Base-by-base conservation (phyloP, 2,113 vertebrate genomes). In the Corythornis vintsioides region DNA sequence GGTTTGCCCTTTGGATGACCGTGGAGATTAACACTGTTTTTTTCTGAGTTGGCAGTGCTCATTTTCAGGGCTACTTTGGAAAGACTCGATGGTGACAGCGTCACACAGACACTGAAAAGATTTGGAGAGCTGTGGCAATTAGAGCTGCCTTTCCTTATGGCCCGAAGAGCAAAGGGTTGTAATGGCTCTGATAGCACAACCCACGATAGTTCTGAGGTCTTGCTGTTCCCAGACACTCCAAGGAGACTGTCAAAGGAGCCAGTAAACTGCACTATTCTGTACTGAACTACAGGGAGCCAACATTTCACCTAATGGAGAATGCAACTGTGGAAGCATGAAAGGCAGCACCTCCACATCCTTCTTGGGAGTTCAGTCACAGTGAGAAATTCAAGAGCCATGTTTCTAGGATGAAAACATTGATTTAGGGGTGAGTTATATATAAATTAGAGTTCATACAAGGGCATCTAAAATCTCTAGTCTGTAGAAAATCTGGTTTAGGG, bases 401-500 rank as follows among this genome's bases (percentile, higher is more conserved):
- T 90, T 90, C 40, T 56, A 66, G 43, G 73, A 52, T 40, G 65
- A 72, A 86, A 72, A 90, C 57, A 79, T 53, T 87, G 77, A 91
- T 91, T 84, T 75, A 88, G 57, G 50, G 14, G 22, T 76, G 57
- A 87, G 55, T 20, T 50, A 42, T 31, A 69, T 91, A 50, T 67
- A 70, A 50, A 83, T 78, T 63, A 79, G 61, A 75, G 66, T 83
- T 90, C 60, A n/a, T n/a, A 75, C 0, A 0, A 90, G 73, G 88
- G 92, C 76, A 88, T 48, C 47, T 70, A 90, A 64, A 90, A 90
- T 64, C 60, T 66, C 60, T 50, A 28, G 52, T 57, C 69, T 90
- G 42, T n/a, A 83, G 83, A 88, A 89, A 83, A 93, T 81, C 82
- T 53, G 57, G 82, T 85, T 89, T 89, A 76, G n/a, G 86, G 82